Evolutionary conservation across 2,113 vertebrate species (phyloP).

Genomic region (Nyctereutes procyonoides): DNA sequence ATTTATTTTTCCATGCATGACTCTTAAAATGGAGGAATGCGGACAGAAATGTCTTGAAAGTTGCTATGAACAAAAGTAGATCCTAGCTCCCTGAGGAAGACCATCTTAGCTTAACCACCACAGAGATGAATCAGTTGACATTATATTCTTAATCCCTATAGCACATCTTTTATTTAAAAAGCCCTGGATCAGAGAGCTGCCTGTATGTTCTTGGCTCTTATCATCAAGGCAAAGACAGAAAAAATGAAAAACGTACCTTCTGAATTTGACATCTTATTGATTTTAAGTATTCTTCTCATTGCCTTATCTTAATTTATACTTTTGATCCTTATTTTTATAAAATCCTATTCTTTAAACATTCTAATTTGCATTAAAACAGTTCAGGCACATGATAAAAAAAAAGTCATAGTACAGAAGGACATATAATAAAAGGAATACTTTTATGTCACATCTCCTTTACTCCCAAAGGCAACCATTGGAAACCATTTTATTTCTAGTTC

Average conservation of each 20-base stretch:
- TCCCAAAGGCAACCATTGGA: not conserved
- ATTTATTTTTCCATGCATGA: not conserved
- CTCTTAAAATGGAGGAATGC: not conserved
- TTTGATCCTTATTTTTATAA: not conserved
- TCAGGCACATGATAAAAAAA: not conserved
- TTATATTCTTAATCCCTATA: too few species aligned
- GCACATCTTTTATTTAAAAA: not conserved
- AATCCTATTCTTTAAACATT: not conserved
- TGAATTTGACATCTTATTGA: not conserved
- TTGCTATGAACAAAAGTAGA: not conserved
- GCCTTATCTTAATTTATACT: not conserved
- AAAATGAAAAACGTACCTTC: not conserved
- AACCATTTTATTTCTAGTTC: not conserved
- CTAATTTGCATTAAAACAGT: constrained; percentile 31
- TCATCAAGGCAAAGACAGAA: not conserved
- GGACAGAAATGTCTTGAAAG: not conserved
- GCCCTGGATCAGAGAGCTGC: not conserved
- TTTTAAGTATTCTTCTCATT: not conserved
- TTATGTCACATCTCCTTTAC: not conserved
- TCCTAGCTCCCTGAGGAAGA: not conserved
- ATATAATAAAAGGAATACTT: not conserved
- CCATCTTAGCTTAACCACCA: not conserved
- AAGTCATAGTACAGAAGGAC: not conserved
- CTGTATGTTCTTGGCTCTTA: not conserved
- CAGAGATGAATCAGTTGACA: not conserved